These are phyloP conservation scores for Syrrhaptes paradoxus DNA, from an alignment of 2,113 vertebrate species.

Conservation along the genomic window DNA sequence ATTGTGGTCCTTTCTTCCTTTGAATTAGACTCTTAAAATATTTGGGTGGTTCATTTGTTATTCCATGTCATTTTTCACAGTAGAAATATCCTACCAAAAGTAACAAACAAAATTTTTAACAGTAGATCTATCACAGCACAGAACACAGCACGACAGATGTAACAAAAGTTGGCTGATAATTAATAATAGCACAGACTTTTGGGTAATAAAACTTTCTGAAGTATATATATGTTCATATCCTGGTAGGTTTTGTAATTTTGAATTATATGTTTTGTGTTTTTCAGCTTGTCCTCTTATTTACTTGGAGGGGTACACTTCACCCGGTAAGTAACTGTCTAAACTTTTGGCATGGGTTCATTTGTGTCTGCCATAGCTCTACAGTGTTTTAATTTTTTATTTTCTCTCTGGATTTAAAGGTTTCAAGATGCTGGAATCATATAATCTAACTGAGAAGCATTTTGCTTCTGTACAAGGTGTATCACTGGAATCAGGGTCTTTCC, in stretches of 20 bases:
- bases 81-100: background rate
- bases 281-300: constrained; percentile 95
- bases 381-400: background rate
- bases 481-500: constrained; percentile 94
- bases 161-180: background rate
- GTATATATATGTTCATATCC: background rate
- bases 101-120: background rate
- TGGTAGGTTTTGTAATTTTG: background rate
- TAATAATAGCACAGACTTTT: background rate
- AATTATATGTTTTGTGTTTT: constrained; percentile 31
- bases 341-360: background rate
- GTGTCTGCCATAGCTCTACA: background rate
- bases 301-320: constrained; percentile 95
- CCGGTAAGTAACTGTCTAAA: constrained; percentile 78
- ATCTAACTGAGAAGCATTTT: constrained; percentile 93
- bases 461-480: constrained; percentile 88
- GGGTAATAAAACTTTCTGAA: background rate
- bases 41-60: background rate
- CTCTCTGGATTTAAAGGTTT: constrained; percentile 80
- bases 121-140: background rate
- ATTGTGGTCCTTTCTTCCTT: background rate
- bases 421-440: constrained; percentile 96
- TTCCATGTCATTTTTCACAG: background rate
- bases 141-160: background rate
- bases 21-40: background rate